Evolutionary conservation across 2,113 vertebrate species (phyloP).

Genomic region (Thalassoma bifasciatum): DNA sequence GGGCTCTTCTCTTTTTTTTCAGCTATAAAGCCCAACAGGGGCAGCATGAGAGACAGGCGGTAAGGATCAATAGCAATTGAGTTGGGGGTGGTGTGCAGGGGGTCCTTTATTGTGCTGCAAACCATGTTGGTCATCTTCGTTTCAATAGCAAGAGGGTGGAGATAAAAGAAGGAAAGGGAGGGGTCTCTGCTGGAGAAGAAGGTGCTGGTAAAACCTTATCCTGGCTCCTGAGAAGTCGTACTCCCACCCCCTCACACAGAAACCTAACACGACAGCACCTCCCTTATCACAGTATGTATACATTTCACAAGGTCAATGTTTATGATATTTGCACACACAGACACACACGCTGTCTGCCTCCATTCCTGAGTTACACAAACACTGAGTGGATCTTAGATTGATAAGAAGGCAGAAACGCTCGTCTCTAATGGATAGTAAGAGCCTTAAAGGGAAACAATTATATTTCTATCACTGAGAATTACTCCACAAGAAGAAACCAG

Average conservation of each 20-base stretch:
- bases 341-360: conserved; percentile 25
- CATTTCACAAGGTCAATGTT: conserved; percentile 77
- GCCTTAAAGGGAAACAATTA: background rate
- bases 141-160: conserved; percentile 65
- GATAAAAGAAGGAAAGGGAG: background rate
- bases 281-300: conserved; percentile 72
- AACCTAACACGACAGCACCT: conserved; percentile 71
- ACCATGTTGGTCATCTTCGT: conserved; percentile 73
- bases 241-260: conserved; percentile 43
- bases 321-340: conserved; percentile 67
- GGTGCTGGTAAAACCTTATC: conserved; percentile 72
- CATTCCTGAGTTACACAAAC: conserved; percentile 45
- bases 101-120: conserved; percentile 75
- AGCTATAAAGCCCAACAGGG: conserved; percentile 53
- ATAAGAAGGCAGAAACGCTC: conserved; percentile 18
- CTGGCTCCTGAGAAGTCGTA: conserved; percentile 72
- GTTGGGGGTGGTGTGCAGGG: conserved; percentile 66
- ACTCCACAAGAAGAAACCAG: conserved; percentile 12
- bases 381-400: conserved; percentile 26
- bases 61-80: conserved; percentile 81
- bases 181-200: conserved; percentile 58
- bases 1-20: conserved; percentile 38
- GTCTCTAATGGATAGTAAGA: conserved; percentile 1
- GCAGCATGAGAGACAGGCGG: conserved; percentile 65
- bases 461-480: background rate